These are phyloP conservation scores for Kryphioiulus occultus DNA, from an alignment of 2,888 invertebrate genomes.

Conservation along the genomic window DNA sequence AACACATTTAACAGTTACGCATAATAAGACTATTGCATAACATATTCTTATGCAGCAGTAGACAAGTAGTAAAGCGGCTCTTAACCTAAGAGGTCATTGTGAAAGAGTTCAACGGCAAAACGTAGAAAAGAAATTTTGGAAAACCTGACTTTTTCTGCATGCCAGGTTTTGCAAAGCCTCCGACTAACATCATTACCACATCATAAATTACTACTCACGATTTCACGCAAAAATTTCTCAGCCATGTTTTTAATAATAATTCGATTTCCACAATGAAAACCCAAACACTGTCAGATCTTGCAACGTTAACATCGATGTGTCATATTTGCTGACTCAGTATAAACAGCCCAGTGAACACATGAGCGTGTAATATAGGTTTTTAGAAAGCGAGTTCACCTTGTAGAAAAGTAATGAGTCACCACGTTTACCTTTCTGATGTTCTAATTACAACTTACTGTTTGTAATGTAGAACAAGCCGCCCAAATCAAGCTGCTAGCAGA, in stretches of 20 bases:
- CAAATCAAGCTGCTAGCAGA: not conserved
- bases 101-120: too few relatives aligned
- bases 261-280: not conserved
- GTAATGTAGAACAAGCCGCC: not conserved
- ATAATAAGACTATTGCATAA: too few relatives aligned
- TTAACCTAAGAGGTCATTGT: too few relatives aligned
- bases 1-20: too few relatives aligned
- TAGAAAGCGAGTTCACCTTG: not conserved
- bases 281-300: not conserved
- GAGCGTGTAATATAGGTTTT: not conserved
- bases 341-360: not conserved
- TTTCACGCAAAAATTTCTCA: not conserved
- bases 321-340: not conserved
- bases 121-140: too few relatives aligned
- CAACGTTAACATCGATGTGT: not conserved
- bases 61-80: too few relatives aligned
- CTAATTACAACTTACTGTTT: not conserved
- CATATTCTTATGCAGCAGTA: too few relatives aligned
- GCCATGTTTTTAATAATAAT: not conserved
- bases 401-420: not conserved
- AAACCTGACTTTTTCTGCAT: too few relatives aligned
- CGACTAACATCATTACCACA: too few relatives aligned
- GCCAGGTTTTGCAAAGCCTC: too few relatives aligned
- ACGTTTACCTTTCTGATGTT: not conserved
- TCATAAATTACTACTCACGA: not conserved